Percentiles rank a stretch among this genome's conserved stretches.
Evolutionary conservation across 2,113 vertebrate species (phyloP).

Genomic region (Tupaia tana): DNA sequence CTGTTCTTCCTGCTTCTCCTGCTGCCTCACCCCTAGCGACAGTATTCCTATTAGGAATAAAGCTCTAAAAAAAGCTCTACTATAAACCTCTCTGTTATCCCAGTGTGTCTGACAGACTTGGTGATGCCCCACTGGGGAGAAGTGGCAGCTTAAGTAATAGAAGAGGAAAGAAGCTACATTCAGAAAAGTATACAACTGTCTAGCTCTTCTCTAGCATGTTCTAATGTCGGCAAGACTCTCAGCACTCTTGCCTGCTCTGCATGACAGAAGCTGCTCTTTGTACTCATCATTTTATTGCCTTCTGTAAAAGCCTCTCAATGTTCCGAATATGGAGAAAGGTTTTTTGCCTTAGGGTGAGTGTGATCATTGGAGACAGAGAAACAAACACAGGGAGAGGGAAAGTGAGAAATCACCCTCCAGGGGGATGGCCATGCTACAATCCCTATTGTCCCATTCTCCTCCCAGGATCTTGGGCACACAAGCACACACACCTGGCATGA

Average conservation of each 20-base stretch:
- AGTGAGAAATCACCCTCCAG: too few relatives aligned
- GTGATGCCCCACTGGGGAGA: neutral
- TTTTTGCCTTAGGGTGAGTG: too few relatives aligned
- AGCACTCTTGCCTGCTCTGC: neutral
- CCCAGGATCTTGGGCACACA: too few relatives aligned
- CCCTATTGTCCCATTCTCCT: too few relatives aligned
- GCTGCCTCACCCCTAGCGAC: neutral
- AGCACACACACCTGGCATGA: too few relatives aligned
- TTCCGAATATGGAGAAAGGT: neutral
- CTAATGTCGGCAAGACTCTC: neutral
- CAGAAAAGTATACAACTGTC: neutral
- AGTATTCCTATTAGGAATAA: neutral
- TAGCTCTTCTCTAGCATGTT: neutral
- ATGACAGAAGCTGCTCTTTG: neutral
- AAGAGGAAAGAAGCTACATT: neutral
- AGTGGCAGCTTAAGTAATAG: neutral
- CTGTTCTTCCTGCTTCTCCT: neutral
- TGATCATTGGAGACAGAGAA: too few relatives aligned
- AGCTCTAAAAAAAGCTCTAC: too few relatives aligned
- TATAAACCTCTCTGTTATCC: neutral
- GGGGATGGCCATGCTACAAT: too few relatives aligned
- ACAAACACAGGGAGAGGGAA: too few relatives aligned
- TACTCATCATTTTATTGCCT: neutral
- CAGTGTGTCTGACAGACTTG: neutral
- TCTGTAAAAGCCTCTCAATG: neutral